phyloP scores from a whole-genome alignment of 1,140 invertebrate species.

The Chrysomallon squamiferum region DNA sequence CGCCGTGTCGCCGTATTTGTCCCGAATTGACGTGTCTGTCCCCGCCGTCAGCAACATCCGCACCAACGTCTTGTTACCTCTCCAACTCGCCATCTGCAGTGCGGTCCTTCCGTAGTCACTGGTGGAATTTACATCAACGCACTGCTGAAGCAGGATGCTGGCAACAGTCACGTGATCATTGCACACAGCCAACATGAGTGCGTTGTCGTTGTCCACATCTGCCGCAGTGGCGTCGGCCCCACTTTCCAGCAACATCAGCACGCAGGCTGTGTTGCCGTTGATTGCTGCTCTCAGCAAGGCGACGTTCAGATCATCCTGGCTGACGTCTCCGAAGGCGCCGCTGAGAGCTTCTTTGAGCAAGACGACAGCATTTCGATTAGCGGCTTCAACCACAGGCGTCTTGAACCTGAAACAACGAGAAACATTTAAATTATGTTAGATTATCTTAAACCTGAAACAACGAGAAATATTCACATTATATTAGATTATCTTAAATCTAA shows the following conservation, averaged over 20 bases:
- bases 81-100: conserved; percentile 15
- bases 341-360: conserved; percentile 12
- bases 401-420: too few species aligned
- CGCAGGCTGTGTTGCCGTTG: conserved; percentile 12
- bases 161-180: conserved; percentile 19
- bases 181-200: conserved; percentile 23
- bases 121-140: conserved; percentile 7
- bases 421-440: too few species aligned
- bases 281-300: conserved; percentile 9
- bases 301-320: conserved; percentile 7
- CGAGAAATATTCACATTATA: too few species aligned
- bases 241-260: conserved; percentile 12
- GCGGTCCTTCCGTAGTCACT: conserved; percentile 11
- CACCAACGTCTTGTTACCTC: conserved; percentile 12
- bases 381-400: conserved; percentile 7
- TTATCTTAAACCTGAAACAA: too few species aligned
- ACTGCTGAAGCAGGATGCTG: conserved; percentile 3
- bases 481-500: too few species aligned
- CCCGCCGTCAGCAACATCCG: conserved; percentile 1
- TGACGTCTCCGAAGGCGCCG: conserved; percentile 14
- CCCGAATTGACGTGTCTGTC: conserved; percentile 7
- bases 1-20: conserved; percentile 21
- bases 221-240: conserved; percentile 11
- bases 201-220: conserved; percentile 23
- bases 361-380: conserved; percentile 15